Percentiles rank a stretch among this genome's conserved stretches.
Conservation (phyloP, 1,140 invertebrate species). For the Colletes gigas region DNA sequence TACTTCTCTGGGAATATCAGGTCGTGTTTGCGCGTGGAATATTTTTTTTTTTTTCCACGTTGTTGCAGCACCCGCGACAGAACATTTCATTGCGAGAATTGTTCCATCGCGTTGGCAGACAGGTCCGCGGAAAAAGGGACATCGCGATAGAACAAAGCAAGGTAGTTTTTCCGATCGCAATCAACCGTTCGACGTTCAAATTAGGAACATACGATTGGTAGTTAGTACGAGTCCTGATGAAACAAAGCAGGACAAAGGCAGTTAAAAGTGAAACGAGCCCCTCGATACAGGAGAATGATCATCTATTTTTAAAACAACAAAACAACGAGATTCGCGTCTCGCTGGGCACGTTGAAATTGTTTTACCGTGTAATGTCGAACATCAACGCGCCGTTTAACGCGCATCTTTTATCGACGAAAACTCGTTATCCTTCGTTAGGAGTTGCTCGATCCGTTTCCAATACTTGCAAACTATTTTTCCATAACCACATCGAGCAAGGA, state of each 20-base stretch:
- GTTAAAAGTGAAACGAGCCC: background rate
- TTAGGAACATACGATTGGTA: constrained; percentile 25
- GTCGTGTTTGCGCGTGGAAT: background rate
- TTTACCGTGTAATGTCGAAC: background rate
- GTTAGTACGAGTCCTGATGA: constrained; percentile 4
- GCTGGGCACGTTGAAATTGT: too few species aligned
- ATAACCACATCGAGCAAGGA: background rate
- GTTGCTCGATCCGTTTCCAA: constrained; percentile 3
- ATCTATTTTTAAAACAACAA: background rate
- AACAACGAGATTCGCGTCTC: too few species aligned
- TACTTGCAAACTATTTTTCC: background rate
- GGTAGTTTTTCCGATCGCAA: constrained; percentile 27
- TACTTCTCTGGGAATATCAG: background rate
- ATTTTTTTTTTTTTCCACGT: background rate
- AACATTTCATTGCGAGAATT: constrained; percentile 9
- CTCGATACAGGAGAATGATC: background rate
- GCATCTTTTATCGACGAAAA: background rate
- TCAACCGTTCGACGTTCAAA: constrained; percentile 18
- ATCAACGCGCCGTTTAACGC: background rate
- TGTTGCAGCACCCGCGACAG: background rate
- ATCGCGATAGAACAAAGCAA: constrained; percentile 7
- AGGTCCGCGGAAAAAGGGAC: background rate
- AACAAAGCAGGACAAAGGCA: constrained; percentile 6
- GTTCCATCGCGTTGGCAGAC: background rate
- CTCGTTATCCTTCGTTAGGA: background rate